Evolutionary conservation across 2,888 invertebrate species (phyloP), one percentile per base, ranked within the genome.

Genomic region (Isotomurus palustris): DNA sequence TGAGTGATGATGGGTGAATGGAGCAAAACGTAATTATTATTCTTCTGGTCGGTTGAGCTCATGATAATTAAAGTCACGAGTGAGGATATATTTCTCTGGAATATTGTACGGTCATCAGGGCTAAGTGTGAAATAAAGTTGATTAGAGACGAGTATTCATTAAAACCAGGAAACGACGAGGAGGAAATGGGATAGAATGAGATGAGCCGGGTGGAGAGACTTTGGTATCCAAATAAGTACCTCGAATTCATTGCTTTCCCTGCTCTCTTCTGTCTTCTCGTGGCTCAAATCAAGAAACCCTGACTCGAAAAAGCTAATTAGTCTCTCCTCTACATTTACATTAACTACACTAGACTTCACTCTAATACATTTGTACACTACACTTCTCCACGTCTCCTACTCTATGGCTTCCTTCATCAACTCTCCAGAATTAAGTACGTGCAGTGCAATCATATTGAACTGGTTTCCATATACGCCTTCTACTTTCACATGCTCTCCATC

Each of bases 1-100:
- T 6, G 24, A 43, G 22, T 21, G 43, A 43, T 43, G 24, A 43
- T 3, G 22, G 12, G 3, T 8, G 43, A 19, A 43, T 22, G 43
- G 24, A 24, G 24, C 19, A 22, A 38, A 49, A 48, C 27, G 40
- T 66, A 68, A 68, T 68, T 68, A 68, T 65, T 67, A 66, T 66
- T 62, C 67, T 66, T 69, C 67, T 62, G 62, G 64, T 54, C 62
- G 48, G 54, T 58, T 67, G 65, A 53, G 56, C 62, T 58, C 56
- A 67, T 67, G 60, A 67, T 69, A 69, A 69, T 69, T 69, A 69
- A 69, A 66, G 69, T 69, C 69, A 69, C 43, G 50, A 41, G 43
- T 41, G 29, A 27, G 58, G 59, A 62, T 64, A 62, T 65, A 66
- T 62, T 65, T 65, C 56, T 49, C 43, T 43, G 29, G 47, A 62